phyloP scores from a whole-genome alignment of 2,888 invertebrate genomes.

The Perizoma flavofasciatum region DNA sequence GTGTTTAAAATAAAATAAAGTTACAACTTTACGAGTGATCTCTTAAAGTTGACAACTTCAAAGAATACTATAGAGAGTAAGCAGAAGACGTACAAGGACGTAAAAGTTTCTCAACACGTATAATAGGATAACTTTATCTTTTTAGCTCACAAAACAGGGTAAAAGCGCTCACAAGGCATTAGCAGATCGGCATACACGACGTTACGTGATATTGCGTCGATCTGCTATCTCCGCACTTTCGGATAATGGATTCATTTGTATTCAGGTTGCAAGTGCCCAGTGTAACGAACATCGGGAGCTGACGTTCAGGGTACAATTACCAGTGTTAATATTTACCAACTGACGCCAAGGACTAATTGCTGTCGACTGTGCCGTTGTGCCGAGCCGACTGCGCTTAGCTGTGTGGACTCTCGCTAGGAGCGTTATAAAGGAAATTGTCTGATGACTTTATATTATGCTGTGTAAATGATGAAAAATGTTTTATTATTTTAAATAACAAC shows the following conservation, averaged over 20 bases:
- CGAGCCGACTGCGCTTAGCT: constrained; percentile 51
- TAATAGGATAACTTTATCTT: constrained; percentile 32
- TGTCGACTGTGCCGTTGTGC: constrained; percentile 52
- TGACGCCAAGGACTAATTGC: constrained; percentile 79
- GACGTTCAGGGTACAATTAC: constrained; percentile 80
- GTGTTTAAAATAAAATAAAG: no score
- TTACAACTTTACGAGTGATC: no score
- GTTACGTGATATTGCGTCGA: constrained; percentile 68
- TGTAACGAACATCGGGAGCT: constrained; percentile 80
- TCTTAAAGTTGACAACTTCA: background rate
- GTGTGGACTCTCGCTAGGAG: constrained; percentile 31
- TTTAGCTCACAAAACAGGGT: constrained; percentile 33
- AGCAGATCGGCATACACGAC: constrained; percentile 55
- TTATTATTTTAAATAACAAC: no score
- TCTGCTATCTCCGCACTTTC: constrained; percentile 73
- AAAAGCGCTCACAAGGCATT: constrained; percentile 44
- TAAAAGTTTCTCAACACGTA: constrained; percentile 19
- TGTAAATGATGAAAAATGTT: background rate
- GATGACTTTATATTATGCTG: constrained; percentile 8
- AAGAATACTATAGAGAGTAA: constrained; percentile 1
- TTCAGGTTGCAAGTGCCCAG: constrained; percentile 76
- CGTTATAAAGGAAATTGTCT: constrained; percentile 24
- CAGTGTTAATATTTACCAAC: constrained; percentile 82
- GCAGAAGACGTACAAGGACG: constrained; percentile 7
- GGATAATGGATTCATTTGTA: constrained; percentile 82